These are phyloP conservation scores for Hermaeophaga mercurialis DNA, from an alignment of 2,888 invertebrate genomes.

Conservation along the genomic window DNA sequence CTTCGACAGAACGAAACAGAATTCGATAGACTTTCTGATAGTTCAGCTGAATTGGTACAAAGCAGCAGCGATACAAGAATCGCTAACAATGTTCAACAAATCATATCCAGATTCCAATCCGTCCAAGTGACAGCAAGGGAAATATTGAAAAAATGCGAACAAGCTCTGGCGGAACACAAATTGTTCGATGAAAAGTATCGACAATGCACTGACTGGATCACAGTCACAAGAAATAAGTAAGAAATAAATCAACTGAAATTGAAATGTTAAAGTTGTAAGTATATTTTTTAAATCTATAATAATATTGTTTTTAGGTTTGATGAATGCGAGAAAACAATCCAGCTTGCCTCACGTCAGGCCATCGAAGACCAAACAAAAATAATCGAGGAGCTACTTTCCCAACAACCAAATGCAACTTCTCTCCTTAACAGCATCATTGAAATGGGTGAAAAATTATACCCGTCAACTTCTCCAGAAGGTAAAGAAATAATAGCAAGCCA, in stretches of 20 bases:
- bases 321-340: slow-evolving; percentile 66
- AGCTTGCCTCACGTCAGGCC: slow-evolving; percentile 70
- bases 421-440: slow-evolving; percentile 85
- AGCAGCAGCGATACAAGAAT: slow-evolving; percentile 85
- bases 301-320: slow-evolving; percentile 63
- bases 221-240: slow-evolving; percentile 74
- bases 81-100: slow-evolving; percentile 86
- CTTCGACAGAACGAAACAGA: slow-evolving; percentile 84
- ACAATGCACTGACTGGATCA: slow-evolving; percentile 81
- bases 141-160: slow-evolving; percentile 89
- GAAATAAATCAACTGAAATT: slow-evolving; percentile 36
- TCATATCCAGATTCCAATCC: slow-evolving; percentile 87
- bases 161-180: slow-evolving; percentile 81
- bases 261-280: not conserved
- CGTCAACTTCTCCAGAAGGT: slow-evolving; percentile 85
- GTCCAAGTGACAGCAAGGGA: slow-evolving; percentile 88
- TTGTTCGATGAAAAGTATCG: slow-evolving; percentile 82
- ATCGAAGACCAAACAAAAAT: slow-evolving; percentile 72
- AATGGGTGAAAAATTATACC: slow-evolving; percentile 84
- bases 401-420: slow-evolving; percentile 75
- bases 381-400: slow-evolving; percentile 74
- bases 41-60: slow-evolving; percentile 83
- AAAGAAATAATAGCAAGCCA: slow-evolving; percentile 83
- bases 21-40: slow-evolving; percentile 84
- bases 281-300: not conserved